phyloP scores from a whole-genome alignment of 2,797 vertebrate genomes.

The Halcyon badia region DNA sequence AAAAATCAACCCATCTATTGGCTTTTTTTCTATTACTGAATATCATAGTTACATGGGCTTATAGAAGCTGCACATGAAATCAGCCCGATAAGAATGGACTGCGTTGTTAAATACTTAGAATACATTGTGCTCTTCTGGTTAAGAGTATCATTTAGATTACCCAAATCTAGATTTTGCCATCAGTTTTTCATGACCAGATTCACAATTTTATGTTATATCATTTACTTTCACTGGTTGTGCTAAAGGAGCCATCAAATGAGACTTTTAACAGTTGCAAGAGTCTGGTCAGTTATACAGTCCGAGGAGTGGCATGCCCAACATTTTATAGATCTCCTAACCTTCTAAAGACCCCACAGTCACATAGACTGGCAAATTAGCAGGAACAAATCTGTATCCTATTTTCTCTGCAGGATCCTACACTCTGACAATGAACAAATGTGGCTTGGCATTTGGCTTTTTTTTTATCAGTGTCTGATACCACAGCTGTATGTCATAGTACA shows the following conservation, averaged over 20 bases:
- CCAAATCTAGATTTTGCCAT: neutral
- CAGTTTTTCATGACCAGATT: neutral
- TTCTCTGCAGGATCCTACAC: fast-evolving
- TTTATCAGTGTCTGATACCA: neutral
- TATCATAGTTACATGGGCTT: neutral
- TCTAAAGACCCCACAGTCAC: neutral
- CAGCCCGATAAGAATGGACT: neutral
- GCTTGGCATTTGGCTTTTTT: neutral
- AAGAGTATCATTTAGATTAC: neutral
- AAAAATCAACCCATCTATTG: neutral
- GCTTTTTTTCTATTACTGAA: neutral
- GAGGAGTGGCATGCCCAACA: neutral
- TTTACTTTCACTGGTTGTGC: neutral
- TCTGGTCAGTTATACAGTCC: neutral
- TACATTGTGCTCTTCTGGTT: neutral
- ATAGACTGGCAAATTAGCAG: neutral
- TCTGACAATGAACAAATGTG: neutral
- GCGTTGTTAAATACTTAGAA: neutral
- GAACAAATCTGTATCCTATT: neutral
- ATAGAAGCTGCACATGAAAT: neutral
- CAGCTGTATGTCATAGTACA: neutral
- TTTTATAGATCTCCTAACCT: neutral
- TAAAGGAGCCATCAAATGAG: neutral
- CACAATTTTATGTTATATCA: neutral
- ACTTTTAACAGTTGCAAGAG: neutral